Evolutionary conservation across 2,797 vertebrate species (phyloP).

Genomic region (Fratercula arctica): DNA sequence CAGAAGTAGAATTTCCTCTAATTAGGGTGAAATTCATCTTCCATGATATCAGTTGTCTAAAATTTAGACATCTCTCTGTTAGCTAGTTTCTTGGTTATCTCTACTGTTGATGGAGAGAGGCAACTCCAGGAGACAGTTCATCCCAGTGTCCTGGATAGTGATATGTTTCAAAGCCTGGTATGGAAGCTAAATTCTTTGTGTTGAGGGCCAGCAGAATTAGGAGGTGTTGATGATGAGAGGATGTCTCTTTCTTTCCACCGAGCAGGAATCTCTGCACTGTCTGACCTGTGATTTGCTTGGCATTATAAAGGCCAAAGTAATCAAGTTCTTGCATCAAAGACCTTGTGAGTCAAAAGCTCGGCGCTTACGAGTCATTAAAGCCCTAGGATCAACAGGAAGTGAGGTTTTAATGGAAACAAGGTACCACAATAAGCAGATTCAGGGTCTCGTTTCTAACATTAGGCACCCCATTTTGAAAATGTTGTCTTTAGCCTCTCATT

Average conservation of each 20-base stretch:
- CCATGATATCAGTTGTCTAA: neutral
- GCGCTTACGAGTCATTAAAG: neutral
- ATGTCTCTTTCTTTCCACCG: neutral
- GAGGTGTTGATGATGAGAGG: neutral
- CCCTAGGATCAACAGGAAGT: neutral
- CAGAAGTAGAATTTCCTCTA: neutral
- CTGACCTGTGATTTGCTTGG: neutral
- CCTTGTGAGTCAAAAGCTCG: neutral
- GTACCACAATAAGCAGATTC: neutral
- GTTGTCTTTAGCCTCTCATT: neutral
- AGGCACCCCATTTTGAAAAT: neutral
- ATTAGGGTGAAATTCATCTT: neutral
- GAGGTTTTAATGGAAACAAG: neutral
- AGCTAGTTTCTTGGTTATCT: neutral
- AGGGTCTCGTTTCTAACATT: neutral
- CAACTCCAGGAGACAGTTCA: neutral
- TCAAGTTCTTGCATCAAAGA: neutral
- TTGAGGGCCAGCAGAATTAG: neutral
- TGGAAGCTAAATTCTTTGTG: neutral
- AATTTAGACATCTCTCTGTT: neutral
- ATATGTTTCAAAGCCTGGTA: accelerated
- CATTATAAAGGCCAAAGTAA: neutral
- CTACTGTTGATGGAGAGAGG: neutral
- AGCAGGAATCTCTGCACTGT: neutral
- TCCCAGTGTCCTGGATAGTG: neutral